phyloP scores from a whole-genome alignment of 2,888 invertebrate genomes.

The Pycnomerus fuliginosus region DNA sequence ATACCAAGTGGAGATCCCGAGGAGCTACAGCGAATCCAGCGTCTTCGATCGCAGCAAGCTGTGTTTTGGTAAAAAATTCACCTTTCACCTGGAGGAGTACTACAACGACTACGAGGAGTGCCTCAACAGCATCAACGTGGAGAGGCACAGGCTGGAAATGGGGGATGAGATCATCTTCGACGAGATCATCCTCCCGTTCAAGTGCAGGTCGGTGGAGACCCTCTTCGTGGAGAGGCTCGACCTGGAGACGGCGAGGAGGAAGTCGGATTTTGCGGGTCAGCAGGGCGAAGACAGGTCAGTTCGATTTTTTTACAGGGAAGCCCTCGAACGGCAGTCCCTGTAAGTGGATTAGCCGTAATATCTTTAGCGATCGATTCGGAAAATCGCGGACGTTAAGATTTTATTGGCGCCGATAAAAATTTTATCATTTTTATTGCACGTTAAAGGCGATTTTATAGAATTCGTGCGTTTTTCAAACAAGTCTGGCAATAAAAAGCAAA shows the following conservation, averaged over 20 bases:
- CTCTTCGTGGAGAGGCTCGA: conserved; percentile 51
- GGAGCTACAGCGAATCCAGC: conserved; percentile 46
- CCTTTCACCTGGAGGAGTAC: conserved; percentile 56
- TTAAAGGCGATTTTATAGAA: too few relatives aligned
- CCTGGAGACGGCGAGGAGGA: conserved; percentile 53
- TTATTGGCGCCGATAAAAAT: too few relatives aligned
- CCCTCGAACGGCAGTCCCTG: too few relatives aligned
- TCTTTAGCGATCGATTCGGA: too few relatives aligned
- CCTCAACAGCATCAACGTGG: too few relatives aligned
- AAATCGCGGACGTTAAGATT: too few relatives aligned
- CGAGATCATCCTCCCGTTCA: conserved; percentile 49
- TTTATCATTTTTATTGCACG: too few relatives aligned
- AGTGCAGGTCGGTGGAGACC: conserved; percentile 61
- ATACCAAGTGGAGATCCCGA: conserved; percentile 38
- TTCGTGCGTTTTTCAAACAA: too few relatives aligned
- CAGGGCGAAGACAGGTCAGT: conserved; percentile 31
- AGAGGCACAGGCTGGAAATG: conserved; percentile 46
- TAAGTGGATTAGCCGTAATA: too few relatives aligned
- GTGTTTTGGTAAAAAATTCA: conserved; percentile 24
- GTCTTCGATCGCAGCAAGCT: conserved; percentile 38
- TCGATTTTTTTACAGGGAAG: conserved; percentile 3
- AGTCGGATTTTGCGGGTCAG: conserved; percentile 54
- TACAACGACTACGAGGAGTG: conserved; percentile 66
- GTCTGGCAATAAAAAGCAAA: too few relatives aligned
- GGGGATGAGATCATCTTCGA: conserved; percentile 46